Evolutionary conservation across 2,797 vertebrate genomes (phyloP).

Genomic region (Poecilia wingei): DNA sequence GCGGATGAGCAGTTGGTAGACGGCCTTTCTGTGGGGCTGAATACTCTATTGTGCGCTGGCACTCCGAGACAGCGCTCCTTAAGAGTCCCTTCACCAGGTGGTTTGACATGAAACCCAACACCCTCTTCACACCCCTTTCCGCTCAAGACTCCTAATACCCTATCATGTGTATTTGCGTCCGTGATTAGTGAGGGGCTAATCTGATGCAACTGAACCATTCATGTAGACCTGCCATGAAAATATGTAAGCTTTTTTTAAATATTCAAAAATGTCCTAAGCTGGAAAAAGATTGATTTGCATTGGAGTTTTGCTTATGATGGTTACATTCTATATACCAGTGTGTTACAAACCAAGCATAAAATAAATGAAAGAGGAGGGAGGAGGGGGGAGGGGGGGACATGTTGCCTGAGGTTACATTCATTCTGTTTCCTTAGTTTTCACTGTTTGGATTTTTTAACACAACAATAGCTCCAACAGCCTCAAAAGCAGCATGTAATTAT

Average conservation of each 20-base stretch:
- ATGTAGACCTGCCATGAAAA: slow-evolving; percentile 9
- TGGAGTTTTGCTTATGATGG: not conserved
- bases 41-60: slow-evolving; percentile 38
- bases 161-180: slow-evolving; percentile 67
- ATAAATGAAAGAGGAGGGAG: not conserved
- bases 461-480: slow-evolving; percentile 63
- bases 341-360: slow-evolving; percentile 10
- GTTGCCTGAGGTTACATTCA: slow-evolving; percentile 48
- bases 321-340: not conserved
- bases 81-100: slow-evolving; percentile 74
- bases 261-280: not conserved
- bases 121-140: slow-evolving; percentile 73
- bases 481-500: slow-evolving; percentile 74
- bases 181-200: slow-evolving; percentile 57
- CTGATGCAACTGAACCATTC: slow-evolving; percentile 50
- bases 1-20: slow-evolving; percentile 5
- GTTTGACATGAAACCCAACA: slow-evolving; percentile 73
- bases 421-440: slow-evolving; percentile 51
- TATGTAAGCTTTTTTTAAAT: rapidly evolving
- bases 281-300: not conserved
- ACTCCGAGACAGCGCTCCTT: slow-evolving; percentile 49
- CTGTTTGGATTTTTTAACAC: slow-evolving; percentile 54
- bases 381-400: not conserved
- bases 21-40: slow-evolving; percentile 15
- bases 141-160: slow-evolving; percentile 54